A percentile compares a stretch with the other conserved stretches of the same genome.
Evolutionary conservation across 2,888 invertebrate genomes (phyloP).

Genomic region (Lithophane socia): DNA sequence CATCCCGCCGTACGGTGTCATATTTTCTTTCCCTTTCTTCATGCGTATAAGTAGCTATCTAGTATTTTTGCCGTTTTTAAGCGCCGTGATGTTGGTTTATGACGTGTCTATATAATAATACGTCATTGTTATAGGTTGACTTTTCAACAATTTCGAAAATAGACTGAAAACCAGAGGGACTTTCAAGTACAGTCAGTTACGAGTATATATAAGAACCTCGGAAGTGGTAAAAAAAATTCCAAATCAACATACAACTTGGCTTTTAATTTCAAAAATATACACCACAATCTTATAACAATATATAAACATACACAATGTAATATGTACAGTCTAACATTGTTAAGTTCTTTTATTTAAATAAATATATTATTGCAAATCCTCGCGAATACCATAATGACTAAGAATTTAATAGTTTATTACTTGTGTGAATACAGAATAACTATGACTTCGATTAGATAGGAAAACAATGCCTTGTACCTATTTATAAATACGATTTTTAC

Average conservation of each 20-base stretch:
- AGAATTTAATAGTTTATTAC: conserved; percentile 38
- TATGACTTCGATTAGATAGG: conserved; percentile 32
- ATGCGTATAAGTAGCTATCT: too few relatives aligned
- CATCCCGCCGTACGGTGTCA: too few relatives aligned
- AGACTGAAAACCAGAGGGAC: background rate
- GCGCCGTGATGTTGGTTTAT: too few relatives aligned
- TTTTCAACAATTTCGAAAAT: background rate
- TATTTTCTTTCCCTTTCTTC: too few relatives aligned
- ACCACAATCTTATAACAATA: conserved; percentile 80
- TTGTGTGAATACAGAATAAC: conserved; percentile 40
- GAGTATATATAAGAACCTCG: background rate
- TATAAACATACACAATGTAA: conserved; percentile 67
- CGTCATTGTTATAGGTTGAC: too few relatives aligned
- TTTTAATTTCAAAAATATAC: conserved; percentile 87
- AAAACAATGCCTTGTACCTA: conserved; percentile 26
- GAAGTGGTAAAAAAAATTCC: conserved; percentile 42
- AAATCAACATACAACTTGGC: conserved; percentile 76
- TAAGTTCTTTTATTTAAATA: conserved; percentile 57
- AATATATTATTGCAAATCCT: conserved; percentile 57
- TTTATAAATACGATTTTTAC: conserved; percentile 28
- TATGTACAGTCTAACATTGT: conserved; percentile 68
- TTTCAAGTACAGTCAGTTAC: background rate
- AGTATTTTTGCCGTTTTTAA: too few relatives aligned
- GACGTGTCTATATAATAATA: too few relatives aligned
- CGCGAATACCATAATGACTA: conserved; percentile 62